A percentile compares a stretch with the other conserved stretches of the same genome.
These are phyloP conservation scores for Maconellicoccus hirsutus DNA, from an alignment of 1,140 invertebrate species.

Conservation along the genomic window DNA sequence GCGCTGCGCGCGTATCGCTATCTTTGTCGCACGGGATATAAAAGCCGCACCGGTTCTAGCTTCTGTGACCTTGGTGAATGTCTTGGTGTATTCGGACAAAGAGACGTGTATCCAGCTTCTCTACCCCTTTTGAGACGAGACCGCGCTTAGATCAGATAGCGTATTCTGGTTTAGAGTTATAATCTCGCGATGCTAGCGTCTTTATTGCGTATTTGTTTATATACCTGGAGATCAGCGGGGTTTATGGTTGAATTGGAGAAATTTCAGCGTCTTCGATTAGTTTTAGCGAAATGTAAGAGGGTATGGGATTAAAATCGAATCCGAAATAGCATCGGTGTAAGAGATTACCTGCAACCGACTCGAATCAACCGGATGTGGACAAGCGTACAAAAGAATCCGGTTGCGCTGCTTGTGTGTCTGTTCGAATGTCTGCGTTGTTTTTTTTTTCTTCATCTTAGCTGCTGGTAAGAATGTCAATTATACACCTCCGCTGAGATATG, in stretches of 20 bases:
- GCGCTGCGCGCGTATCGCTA: background rate
- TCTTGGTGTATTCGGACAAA: slow-evolving; percentile 5
- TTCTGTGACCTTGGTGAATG: slow-evolving; percentile 22
- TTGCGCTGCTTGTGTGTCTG: slow-evolving; percentile 17
- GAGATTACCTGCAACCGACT: background rate
- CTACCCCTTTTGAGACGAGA: background rate
- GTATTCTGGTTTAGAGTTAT: background rate
- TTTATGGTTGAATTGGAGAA: too few relatives aligned
- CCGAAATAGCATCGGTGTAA: background rate
- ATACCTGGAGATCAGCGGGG: too few relatives aligned
- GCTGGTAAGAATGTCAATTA: slow-evolving; percentile 16
- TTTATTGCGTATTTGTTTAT: too few relatives aligned
- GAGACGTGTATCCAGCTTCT: background rate
- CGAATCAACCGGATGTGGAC: slow-evolving; percentile 20
- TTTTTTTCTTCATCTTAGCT: slow-evolving; percentile 1
- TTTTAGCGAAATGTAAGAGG: too few relatives aligned
- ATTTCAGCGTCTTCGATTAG: too few relatives aligned
- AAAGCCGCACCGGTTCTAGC: slow-evolving; percentile 11
- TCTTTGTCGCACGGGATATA: background rate
- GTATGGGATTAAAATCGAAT: too few relatives aligned
- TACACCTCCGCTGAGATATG: slow-evolving; percentile 10
- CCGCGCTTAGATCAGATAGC: background rate
- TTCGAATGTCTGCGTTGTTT: slow-evolving; percentile 7
- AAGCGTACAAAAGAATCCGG: slow-evolving; percentile 19
- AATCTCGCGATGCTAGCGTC: background rate